Evolutionary conservation across 2,113 vertebrate species (phyloP).

Genomic region (Gopherus flavomarginatus): DNA sequence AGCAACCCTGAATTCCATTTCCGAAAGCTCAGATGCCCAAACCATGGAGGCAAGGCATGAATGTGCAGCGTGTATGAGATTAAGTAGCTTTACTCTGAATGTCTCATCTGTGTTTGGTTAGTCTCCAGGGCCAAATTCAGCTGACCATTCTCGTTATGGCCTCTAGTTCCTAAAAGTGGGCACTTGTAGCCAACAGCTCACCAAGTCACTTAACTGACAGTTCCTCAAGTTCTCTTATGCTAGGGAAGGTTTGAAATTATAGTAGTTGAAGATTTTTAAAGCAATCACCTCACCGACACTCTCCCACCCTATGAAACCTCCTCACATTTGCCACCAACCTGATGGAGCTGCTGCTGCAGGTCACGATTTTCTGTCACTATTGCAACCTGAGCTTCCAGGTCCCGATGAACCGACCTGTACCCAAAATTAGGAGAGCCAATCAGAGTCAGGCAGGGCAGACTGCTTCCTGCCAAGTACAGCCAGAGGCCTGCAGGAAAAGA

Average conservation of each 20-base stretch:
- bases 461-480: slow-evolving; percentile 92
- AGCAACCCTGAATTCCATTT: not conserved
- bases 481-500: slow-evolving; percentile 88
- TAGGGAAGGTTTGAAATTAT: slow-evolving; percentile 27
- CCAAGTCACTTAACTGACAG: slow-evolving; percentile 60
- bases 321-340: slow-evolving; percentile 76
- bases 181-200: slow-evolving; percentile 54
- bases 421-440: slow-evolving; percentile 98
- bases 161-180: slow-evolving; percentile 50
- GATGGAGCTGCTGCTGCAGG: slow-evolving; percentile 91
- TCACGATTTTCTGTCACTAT: slow-evolving; percentile 92
- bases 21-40: rapidly evolving
- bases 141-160: not conserved
- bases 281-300: not conserved
- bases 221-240: not conserved
- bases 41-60: not conserved
- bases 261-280: slow-evolving; percentile 36
- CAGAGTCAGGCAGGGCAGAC: slow-evolving; percentile 92
- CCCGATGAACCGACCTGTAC: slow-evolving; percentile 95
- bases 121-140: not conserved
- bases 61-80: rapidly evolving
- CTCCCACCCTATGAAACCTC: rapidly evolving
- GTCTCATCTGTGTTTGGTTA: not conserved
- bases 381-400: slow-evolving; percentile 96
- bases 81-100: not conserved